Conservation (phyloP, 2,888 invertebrate species). For the Athripsodes cinereus region DNA sequence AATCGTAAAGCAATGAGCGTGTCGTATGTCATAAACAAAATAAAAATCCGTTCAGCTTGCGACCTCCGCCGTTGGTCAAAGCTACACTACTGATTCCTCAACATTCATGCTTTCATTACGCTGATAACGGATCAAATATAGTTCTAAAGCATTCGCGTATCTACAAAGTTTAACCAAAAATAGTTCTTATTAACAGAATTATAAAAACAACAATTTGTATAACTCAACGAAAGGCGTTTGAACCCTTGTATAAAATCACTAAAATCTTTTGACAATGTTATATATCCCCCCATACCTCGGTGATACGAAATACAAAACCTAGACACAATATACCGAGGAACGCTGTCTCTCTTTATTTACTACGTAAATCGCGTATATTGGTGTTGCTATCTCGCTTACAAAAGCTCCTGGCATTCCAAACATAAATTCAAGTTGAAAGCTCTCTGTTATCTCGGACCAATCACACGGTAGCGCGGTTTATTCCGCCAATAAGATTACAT, state of each 20-base stretch:
- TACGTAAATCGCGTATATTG: background rate
- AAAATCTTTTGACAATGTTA: background rate
- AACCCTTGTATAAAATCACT: background rate
- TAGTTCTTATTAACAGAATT: background rate
- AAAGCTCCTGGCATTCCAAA: constrained; percentile 34
- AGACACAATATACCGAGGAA: constrained; percentile 2
- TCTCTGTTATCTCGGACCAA: constrained; percentile 51
- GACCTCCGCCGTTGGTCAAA: constrained; percentile 3
- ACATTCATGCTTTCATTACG: constrained; percentile 17
- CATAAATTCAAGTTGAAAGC: constrained; percentile 37
- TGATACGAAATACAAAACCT: constrained; percentile 23
- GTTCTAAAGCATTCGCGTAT: constrained; percentile 7
- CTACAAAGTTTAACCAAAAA: constrained; percentile 3
- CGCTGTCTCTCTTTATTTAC: constrained; percentile 13
- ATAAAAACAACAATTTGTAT: background rate
- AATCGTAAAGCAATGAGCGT: no score
- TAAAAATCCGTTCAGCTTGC: constrained; percentile 7
- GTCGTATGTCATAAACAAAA: background rate
- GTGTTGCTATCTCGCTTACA: constrained; percentile 10
- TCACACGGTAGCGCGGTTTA: constrained; percentile 40
- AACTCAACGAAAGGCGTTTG: background rate
- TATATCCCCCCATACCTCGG: background rate
- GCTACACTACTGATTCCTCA: background rate
- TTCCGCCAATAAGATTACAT: constrained; percentile 50
- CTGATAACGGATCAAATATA: constrained; percentile 24